Base-by-base conservation (phyloP, 2,113 vertebrate species). In the Cichladusa arquata region DNA sequence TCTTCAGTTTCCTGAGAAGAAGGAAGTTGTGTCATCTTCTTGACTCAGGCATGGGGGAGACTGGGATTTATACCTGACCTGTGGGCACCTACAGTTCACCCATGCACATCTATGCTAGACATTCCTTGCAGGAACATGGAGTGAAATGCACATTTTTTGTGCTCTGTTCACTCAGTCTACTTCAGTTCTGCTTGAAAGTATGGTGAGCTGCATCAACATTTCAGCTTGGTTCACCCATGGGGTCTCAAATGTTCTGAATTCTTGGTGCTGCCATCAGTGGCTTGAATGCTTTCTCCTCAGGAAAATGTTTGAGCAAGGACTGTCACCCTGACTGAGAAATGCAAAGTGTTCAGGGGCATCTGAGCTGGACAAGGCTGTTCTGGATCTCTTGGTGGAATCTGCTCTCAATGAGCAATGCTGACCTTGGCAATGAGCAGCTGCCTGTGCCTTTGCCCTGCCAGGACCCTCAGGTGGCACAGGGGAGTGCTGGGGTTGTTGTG, bases 401-500 rank as follows among this genome's bases (percentile, higher is more conserved):
- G 15, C 54, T 81, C 25, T 71, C 62, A 90, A 25, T 33, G 45
- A 80, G 80, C 85, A 94, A n/a, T n/a, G n/a, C n/a, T n/a, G n/a
- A n/a, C n/a, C n/a, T n/a, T n/a, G n/a, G n/a, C 62, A 90, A 25
- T 33, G 45, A 80, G 80, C 85, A 94, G 74, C 62, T 92, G 65
- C 0, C 2, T 1, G 2, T 1, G 5, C 29, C 47, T 93, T 85
- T 79, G 40, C 31, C 14, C 80, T 82, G 64, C 45, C 2, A 5
- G 22, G 36, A 82, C 64, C 60, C 36, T 90, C 40, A 11, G 12
- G 28, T 56, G 48, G 34, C 40, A 65, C 0, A 0, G 19, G 57
- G 33, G 19, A n/a, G 40, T 34, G 26, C 13, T 2, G 6, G 29
- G 71, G 24, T 72, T 48, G 40, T 57, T 76, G 48, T 0, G 0